Evolutionary conservation across 1,140 invertebrate species (phyloP).

Genomic region (Atta colombica): DNA sequence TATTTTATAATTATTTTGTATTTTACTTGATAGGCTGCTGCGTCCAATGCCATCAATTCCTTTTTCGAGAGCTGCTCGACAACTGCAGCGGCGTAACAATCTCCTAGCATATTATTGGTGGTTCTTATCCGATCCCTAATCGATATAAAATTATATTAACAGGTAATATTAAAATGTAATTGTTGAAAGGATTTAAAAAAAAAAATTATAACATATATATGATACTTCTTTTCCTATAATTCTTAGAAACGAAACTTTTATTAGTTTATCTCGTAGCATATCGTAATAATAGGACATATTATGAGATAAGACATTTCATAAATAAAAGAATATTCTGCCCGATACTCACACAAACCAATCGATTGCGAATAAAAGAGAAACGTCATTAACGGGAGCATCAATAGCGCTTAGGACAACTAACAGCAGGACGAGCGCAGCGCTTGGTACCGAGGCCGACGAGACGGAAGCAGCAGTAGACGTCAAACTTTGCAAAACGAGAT

Average conservation of each 20-base stretch:
- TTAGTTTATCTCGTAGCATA: not conserved
- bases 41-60: conserved; percentile 92
- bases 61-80: conserved; percentile 94
- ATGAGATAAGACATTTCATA: not conserved
- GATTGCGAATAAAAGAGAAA: conserved; percentile 94
- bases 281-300: not conserved
- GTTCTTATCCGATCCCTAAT: conserved; percentile 94
- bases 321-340: not conserved
- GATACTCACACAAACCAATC: conserved; percentile 96
- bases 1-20: not conserved
- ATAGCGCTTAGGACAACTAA: conserved; percentile 95
- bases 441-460: conserved; percentile 97
- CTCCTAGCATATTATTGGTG: conserved; percentile 95
- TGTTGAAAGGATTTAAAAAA: not conserved
- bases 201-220: not conserved
- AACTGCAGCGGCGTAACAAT: conserved; percentile 95
- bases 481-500: conserved; percentile 87
- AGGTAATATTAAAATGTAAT: not conserved
- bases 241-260: not conserved
- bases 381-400: conserved; percentile 92
- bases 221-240: not conserved
- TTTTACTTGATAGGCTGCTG: conserved; percentile 88
- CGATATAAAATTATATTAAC: conserved; percentile 68
- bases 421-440: conserved; percentile 95
- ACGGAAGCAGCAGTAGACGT: conserved; percentile 96